Percentiles rank a stretch among this genome's conserved stretches.
These are phyloP conservation scores for Monopterus albus DNA, from an alignment of 2,113 vertebrate genomes.

Conservation along the genomic window DNA sequence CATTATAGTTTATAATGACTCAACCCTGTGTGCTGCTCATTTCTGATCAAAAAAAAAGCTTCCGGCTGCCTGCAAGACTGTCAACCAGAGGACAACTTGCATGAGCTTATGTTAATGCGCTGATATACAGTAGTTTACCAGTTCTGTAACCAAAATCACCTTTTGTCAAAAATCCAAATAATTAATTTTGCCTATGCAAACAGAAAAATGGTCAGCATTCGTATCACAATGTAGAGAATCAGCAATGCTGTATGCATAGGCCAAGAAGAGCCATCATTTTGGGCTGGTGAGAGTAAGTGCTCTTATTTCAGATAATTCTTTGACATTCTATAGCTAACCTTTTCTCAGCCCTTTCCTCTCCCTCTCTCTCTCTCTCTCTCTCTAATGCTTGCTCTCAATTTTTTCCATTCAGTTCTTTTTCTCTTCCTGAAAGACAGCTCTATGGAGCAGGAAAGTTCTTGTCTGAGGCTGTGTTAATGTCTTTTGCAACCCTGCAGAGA, in stretches of 20 bases:
- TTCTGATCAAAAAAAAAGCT: neutral
- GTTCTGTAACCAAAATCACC: neutral
- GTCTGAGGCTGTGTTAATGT: constrained; percentile 76
- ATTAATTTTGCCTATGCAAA: constrained; percentile 16
- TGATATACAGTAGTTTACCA: neutral
- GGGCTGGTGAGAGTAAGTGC: constrained; percentile 47
- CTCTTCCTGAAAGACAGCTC: constrained; percentile 63
- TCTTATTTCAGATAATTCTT: constrained; percentile 64
- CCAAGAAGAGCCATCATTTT: constrained; percentile 32
- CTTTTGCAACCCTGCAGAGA: constrained; percentile 65
- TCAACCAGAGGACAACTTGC: neutral
- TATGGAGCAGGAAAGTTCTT: constrained; percentile 66
- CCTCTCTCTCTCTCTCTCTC: constrained; percentile 46
- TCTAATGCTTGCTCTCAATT: too few species aligned
- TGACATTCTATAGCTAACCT: constrained; percentile 44
- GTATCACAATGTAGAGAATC: constrained; percentile 33
- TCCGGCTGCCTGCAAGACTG: neutral
- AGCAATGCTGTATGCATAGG: constrained; percentile 27
- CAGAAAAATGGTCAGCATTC: constrained; percentile 32
- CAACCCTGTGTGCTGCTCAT: neutral
- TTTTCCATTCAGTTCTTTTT: too few species aligned
- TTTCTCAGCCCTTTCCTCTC: constrained; percentile 23
- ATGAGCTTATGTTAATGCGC: neutral
- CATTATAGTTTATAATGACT: neutral
- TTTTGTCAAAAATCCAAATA: neutral